A percentile compares a stretch with the other conserved stretches of the same genome.
phyloP scores from a whole-genome alignment of 2,113 vertebrate genomes.

The Erythrocercus mccallii region DNA sequence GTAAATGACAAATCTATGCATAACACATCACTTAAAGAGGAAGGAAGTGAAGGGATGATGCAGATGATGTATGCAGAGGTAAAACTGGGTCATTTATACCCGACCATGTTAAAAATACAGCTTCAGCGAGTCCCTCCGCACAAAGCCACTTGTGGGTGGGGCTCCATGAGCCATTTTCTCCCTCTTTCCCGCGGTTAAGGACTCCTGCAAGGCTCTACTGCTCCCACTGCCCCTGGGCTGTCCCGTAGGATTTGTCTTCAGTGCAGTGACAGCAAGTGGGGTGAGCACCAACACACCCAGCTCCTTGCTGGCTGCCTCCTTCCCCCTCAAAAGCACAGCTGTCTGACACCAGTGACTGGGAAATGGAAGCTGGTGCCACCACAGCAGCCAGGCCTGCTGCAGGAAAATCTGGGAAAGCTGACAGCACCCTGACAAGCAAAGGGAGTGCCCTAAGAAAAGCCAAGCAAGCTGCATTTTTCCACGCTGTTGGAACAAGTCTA shows the following conservation, averaged over 20 bases:
- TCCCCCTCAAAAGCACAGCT: neutral
- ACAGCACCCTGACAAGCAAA: conserved; percentile 27
- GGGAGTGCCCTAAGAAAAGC: neutral
- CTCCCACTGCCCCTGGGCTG: accelerated
- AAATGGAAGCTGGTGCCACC: neutral
- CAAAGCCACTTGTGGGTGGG: neutral
- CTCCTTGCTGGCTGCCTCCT: neutral
- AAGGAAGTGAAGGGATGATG: conserved; percentile 50
- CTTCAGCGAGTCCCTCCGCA: neutral
- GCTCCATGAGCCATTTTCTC: neutral
- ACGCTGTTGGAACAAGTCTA: neutral
- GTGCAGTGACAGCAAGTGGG: neutral
- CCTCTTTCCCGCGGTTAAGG: neutral
- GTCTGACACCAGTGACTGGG: neutral
- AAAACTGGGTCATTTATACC: conserved; percentile 52
- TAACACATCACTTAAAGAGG: conserved; percentile 50
- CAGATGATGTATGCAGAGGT: conserved; percentile 42
- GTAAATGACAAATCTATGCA: conserved; percentile 57
- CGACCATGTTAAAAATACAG: neutral
- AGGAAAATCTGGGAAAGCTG: neutral
- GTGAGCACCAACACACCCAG: neutral
- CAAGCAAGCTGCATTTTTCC: neutral
- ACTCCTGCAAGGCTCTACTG: neutral
- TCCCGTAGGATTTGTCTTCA: neutral
- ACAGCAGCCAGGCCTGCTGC: neutral